Base-by-base conservation (phyloP, 2,113 vertebrate genomes). In the Perccottus glenii region DNA sequence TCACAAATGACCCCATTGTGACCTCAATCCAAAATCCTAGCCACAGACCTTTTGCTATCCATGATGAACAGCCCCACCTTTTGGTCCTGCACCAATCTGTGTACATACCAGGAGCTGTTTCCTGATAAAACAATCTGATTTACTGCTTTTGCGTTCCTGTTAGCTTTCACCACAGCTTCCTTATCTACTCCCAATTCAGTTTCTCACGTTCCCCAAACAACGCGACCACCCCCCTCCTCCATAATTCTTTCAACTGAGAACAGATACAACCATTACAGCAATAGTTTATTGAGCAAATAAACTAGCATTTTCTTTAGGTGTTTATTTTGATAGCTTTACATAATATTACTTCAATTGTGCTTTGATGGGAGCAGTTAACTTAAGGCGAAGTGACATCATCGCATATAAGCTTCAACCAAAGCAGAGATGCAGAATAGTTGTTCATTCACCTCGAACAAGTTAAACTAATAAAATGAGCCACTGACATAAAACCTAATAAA, bases 51-150 rank as follows among this genome's bases (percentile, higher is more conserved):
- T 44, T 42, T 35, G 11, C 14, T 56, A 36, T 38, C 44, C 60
- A 40, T 10, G 10, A 27, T 67, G 7, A 50, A 58, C 55, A 68
- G 60, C 43, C 48, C 35, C 48, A 40, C 11, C 48, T 19, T 56
- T 50, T 7, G 33, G 45, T 60, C 38, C 12, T 43, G 3, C 11
- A 44, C 12, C 12, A 11, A 32, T 35, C 14, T 16, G 9, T 36
- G 4, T 8, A 36, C 64, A 75, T 75, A 75, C 67, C 68, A 14
- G 15, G 12, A 56, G 44, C 35, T 12, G 55, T 56, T 64, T 47
- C 1, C 8, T 27, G 15, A 62, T 74, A 19, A 53, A 62, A 5
- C 38, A 19, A 11, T 56, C 32, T 45, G 16, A 73, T 60, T 38
- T 60, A 58, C n/a, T 4, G 60, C 16, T 44, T 56, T 43, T 4